Base-by-base conservation (phyloP, 2,113 vertebrate species). In the Phylloscopus trochilus region DNA sequence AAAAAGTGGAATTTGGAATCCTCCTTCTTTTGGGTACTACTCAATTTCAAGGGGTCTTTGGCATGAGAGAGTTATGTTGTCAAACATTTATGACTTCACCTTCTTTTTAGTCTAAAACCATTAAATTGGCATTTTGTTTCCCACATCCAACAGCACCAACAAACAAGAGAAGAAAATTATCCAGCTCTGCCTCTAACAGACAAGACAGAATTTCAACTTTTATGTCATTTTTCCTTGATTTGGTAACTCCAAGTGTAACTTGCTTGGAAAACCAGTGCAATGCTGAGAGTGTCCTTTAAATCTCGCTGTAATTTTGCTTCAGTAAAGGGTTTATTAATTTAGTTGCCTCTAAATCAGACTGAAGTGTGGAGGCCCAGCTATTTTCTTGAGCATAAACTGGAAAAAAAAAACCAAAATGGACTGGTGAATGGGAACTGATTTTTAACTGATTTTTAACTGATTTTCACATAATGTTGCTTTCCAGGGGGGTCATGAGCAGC, bases 401-500 rank as follows among this genome's bases (percentile, higher is more conserved):
- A 11, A 49, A 6, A 53, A 51, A n/a, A n/a, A n/a, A n/a, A n/a
- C n/a, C 6, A 68, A 69, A 55, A 11, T 1, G 35, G 15, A 11
- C 2, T 63, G 68, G 49, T 55, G 47, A 52, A 24, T 3, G 11
- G 13, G 27, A 92, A 26, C 7, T 83, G 72, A 4, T 39, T 80
- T 58, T 76, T 52, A 43, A 74, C 21, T 56, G 52, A 64, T 67
- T 95, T 95, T 94, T 52, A 43, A 74, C 21, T 56, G 52, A 64
- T 67, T 95, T 95, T 94, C 70, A 76, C 67, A 7, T 78, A 28
- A 58, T 92, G 70, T 92, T 79, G 51, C 87, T 92, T 96, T 97
- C 20, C 97, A 99, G 99, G 98, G 93, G 31, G 97, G 97, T 64
- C 98, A 98, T 13, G 98, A 99, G 90, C 96, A 97, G 80, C 98